A percentile compares a stretch with the other conserved stretches of the same genome.
phyloP scores from a whole-genome alignment of 2,113 vertebrate genomes.

The Spizaetus ornatus region DNA sequence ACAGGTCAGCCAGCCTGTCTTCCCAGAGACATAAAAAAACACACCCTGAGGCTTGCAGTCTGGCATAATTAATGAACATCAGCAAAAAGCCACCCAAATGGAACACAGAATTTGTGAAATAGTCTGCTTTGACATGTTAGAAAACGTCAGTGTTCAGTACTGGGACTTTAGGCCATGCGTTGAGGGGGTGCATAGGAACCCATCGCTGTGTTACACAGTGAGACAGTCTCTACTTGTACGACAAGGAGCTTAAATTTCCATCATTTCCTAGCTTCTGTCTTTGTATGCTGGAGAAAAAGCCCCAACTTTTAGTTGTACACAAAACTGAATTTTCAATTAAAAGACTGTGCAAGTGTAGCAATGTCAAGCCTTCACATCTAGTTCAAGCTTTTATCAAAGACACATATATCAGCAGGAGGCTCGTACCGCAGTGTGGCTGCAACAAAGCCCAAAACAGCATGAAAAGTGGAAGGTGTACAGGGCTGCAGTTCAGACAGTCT shows the following conservation, averaged over 20 bases:
- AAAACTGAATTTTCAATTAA: background rate
- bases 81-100: background rate
- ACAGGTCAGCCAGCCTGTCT: background rate
- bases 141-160: background rate
- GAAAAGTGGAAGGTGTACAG: background rate
- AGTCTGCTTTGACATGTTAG: background rate
- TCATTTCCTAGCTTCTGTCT: background rate
- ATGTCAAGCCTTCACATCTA: background rate
- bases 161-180: background rate
- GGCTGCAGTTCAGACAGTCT: background rate
- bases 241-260: background rate
- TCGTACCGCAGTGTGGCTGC: background rate
- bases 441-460: background rate
- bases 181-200: background rate
- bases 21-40: background rate
- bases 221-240: background rate
- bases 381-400: background rate
- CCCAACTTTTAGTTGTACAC: background rate
- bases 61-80: background rate
- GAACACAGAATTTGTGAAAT: background rate
- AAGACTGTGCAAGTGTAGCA: background rate
- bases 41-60: background rate
- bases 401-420: background rate
- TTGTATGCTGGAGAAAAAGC: background rate
- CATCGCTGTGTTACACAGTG: rapidly evolving